phyloP scores from a whole-genome alignment of 1,140 invertebrate genomes.

The Lepidurus arcticus region DNA sequence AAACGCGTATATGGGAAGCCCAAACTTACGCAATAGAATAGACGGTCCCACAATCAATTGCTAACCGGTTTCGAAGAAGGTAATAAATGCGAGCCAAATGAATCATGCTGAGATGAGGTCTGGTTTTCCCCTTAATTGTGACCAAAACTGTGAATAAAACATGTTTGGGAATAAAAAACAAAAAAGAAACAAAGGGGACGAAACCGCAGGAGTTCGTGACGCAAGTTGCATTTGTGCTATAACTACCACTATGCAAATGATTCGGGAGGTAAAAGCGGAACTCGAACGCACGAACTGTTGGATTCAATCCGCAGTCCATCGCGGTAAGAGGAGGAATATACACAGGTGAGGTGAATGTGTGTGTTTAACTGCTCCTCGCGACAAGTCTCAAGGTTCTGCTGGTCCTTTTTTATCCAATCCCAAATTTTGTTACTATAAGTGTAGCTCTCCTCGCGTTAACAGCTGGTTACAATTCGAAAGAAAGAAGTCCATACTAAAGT shows the following conservation, averaged over 20 bases:
- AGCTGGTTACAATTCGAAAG: too few relatives aligned
- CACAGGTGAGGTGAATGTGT: background rate
- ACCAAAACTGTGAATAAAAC: background rate
- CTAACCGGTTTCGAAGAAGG: background rate
- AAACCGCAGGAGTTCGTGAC: constrained; percentile 11
- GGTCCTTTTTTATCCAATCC: too few relatives aligned
- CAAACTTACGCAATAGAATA: too few relatives aligned
- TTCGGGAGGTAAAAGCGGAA: background rate
- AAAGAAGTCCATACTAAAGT: too few relatives aligned
- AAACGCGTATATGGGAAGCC: too few relatives aligned
- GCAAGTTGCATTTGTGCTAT: background rate
- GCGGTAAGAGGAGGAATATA: background rate
- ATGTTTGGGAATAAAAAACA: constrained; percentile 23
- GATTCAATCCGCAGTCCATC: constrained; percentile 5
- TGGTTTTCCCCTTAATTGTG: background rate
- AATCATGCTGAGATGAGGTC: background rate
- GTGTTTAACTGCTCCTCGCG: too few relatives aligned
- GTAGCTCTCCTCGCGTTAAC: too few relatives aligned
- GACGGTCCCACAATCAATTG: too few relatives aligned
- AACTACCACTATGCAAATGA: background rate
- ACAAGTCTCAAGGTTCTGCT: too few relatives aligned
- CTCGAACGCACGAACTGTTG: background rate
- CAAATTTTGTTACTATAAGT: too few relatives aligned
- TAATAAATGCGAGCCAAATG: background rate
- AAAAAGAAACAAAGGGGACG: constrained; percentile 8